Evolutionary conservation across 2,888 invertebrate genomes (phyloP).

Genomic region (Anagyrus pseudococci): DNA sequence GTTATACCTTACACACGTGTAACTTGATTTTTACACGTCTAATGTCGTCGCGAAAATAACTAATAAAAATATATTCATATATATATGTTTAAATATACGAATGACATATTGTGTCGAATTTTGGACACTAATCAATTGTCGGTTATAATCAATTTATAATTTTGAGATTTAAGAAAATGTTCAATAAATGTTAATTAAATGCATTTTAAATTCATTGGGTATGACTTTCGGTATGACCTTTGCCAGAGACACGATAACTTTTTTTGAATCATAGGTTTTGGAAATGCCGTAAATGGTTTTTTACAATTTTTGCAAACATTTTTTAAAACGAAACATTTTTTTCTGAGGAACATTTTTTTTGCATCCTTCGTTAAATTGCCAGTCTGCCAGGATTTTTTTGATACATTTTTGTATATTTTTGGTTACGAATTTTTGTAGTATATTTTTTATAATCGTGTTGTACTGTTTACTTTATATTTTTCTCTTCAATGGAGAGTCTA

Average conservation of each 20-base stretch:
- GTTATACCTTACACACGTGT: conserved; percentile 14
- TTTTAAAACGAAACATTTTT: background rate
- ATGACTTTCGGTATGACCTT: conserved; percentile 21
- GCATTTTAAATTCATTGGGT: conserved; percentile 7
- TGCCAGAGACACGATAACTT: conserved; percentile 1
- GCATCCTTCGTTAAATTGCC: conserved; percentile 31
- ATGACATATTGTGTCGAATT: too few relatives aligned
- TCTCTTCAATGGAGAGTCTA: too few relatives aligned
- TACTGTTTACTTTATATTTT: conserved; percentile 19
- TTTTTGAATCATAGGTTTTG: conserved; percentile 4
- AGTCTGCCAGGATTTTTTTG: conserved; percentile 35
- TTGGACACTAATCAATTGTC: background rate
- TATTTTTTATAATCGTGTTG: conserved; percentile 9
- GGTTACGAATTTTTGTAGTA: conserved; percentile 17
- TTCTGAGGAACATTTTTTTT: conserved; percentile 15
- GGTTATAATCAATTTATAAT: background rate
- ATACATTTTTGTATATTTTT: conserved; percentile 23
- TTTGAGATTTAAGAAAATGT: conserved; percentile 19
- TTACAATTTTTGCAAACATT: conserved; percentile 8
- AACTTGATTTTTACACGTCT: conserved; percentile 7
- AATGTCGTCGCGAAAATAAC: conserved; percentile 8
- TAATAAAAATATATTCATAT: background rate
- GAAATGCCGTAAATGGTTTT: too few relatives aligned
- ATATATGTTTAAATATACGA: too few relatives aligned
- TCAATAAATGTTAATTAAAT: conserved; percentile 20